Conservation (phyloP, 1,140 invertebrate genomes). For the Ceratina japonica region DNA sequence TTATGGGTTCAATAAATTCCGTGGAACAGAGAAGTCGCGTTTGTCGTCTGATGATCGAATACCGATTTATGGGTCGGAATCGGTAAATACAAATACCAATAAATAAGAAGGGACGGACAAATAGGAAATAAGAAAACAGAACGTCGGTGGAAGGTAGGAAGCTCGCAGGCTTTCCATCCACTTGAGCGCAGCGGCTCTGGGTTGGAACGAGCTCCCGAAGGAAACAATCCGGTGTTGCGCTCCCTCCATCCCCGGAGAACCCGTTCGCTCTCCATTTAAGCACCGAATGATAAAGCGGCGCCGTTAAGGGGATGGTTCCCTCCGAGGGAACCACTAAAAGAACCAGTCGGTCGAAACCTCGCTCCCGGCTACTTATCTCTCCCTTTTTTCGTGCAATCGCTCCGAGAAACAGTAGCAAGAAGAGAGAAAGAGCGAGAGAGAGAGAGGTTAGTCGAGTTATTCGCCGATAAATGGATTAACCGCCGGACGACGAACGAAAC, state of each 20-base stretch:
- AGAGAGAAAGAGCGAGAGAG: conserved; percentile 1
- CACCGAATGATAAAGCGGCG: conserved; percentile 41
- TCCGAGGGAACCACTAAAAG: conserved; percentile 59
- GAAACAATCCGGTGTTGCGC: neutral
- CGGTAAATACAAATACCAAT: too few species aligned
- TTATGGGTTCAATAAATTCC: too few species aligned
- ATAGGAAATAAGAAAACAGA: too few species aligned
- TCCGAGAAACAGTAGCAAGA: conserved; percentile 51
- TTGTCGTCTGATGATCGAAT: too few species aligned
- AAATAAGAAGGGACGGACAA: too few species aligned
- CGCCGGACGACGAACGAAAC: conserved; percentile 55
- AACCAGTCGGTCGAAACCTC: conserved; percentile 53
- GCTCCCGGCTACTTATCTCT: conserved; percentile 48
- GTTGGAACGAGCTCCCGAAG: neutral
- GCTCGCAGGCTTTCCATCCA: too few species aligned
- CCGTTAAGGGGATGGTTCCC: conserved; percentile 15
- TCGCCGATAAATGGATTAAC: conserved; percentile 76
- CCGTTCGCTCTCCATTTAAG: conserved; percentile 49
- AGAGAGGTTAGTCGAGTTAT: conserved; percentile 48
- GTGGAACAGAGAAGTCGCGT: too few species aligned
- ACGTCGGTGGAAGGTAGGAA: neutral
- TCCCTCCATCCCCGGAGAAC: neutral
- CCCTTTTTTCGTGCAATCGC: neutral
- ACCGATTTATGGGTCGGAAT: too few species aligned
- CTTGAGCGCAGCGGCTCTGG: neutral